Base-by-base conservation (phyloP, 64 coral and sea anemone species). In the Cladopsammia gracilis region DNA sequence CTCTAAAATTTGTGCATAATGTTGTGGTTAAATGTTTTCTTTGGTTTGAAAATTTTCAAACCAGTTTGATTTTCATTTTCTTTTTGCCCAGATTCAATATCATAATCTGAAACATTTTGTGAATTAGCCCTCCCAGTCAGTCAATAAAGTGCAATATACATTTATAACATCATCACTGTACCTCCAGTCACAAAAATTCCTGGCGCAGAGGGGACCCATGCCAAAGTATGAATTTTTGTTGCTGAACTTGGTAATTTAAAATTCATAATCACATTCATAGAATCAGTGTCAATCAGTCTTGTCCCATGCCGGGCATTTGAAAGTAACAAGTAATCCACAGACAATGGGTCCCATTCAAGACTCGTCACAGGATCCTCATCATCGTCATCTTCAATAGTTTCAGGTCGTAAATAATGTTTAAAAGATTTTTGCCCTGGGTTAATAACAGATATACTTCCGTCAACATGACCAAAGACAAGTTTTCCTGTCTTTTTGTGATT, bases 141-240 rank as follows among this genome's bases (percentile, higher is more conserved):
- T 56, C 53, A 56, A 56, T 10, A 56, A 6, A 56, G 12, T 56
- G 53, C 12, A 56, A 56, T 12, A 56, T 56, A 56, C 7, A 56
- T 12, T 43, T 46, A 3, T 13, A 25, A 26, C 19, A 42, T 34
- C 47, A 78, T 16, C 3, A 6, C 16, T 84, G 58, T 75, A 99
- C 98, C 98, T 89, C 98, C 98, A 48, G 94, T 96, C 10, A 99
- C 76, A 84, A 99, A 99, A 65, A 99, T 90, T 34, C 98, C 98
- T 62, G 98, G 94, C 13, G 94, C 98, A 77, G 94, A 88, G 11
- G 98, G 94, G 25, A 99, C 71, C 98, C 98, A 99, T 25, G 91
- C 87, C 12, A 99, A 42, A 10, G 94, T 91, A 59, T 96, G 95
- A 70, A 99, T 76, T 70, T 82, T 93, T 66, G 87, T 76, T 4